These are phyloP conservation scores for Sparus aurata DNA, from an alignment of 2,797 vertebrate genomes.

Conservation along the genomic window DNA sequence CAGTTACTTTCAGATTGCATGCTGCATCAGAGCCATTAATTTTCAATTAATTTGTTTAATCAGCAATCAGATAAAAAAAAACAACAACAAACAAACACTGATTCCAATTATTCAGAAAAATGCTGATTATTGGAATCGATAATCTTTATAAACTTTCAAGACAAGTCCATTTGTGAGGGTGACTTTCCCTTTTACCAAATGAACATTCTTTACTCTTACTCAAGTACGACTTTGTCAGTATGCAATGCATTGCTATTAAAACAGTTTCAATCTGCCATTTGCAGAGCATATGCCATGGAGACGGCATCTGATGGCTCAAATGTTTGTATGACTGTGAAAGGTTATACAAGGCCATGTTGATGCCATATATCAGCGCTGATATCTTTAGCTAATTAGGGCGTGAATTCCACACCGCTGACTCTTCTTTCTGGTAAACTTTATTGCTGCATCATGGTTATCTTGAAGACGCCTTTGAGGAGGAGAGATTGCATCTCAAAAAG, in stretches of 20 bases:
- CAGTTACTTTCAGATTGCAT: too few species aligned
- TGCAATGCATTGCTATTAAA: conserved; percentile 2
- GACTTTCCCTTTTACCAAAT: too few species aligned
- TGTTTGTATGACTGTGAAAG: conserved; percentile 2
- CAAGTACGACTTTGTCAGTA: too few species aligned
- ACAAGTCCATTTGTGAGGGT: too few species aligned
- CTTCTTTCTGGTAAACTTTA: conserved; percentile 12
- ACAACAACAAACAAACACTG: too few species aligned
- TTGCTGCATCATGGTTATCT: not conserved
- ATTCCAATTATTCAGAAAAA: too few species aligned
- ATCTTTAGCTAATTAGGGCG: conserved; percentile 11
- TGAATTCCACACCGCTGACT: conserved; percentile 23
- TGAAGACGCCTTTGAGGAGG: not conserved
- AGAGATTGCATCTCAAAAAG: not conserved
- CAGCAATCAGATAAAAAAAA: too few species aligned
- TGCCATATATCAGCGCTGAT: not conserved
- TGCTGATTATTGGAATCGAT: too few species aligned
- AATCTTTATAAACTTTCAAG: too few species aligned
- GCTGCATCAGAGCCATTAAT: too few species aligned
- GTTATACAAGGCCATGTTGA: conserved; percentile 27
- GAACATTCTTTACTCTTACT: too few species aligned
- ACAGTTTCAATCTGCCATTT: conserved; percentile 12
- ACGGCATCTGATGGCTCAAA: not conserved
- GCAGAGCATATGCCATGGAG: not conserved
- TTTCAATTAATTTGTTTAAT: too few species aligned